A percentile compares a stretch with the other conserved stretches of the same genome.
Conservation (phyloP, 2,888 invertebrate genomes). For the Bombyx huttoni region DNA sequence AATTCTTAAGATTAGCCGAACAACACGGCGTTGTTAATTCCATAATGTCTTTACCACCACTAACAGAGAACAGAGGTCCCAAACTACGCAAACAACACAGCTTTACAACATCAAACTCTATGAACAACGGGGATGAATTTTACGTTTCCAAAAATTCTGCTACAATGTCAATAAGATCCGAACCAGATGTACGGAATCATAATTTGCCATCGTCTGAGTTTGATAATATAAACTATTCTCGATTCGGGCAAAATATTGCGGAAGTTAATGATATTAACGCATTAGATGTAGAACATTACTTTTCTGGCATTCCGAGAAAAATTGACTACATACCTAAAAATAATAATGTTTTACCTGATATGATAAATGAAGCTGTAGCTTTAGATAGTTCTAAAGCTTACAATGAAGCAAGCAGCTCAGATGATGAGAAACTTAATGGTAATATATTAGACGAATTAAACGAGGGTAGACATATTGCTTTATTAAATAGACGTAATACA, state of each 20-base stretch:
- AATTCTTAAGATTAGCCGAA: conserved; percentile 26
- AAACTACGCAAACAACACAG: conserved; percentile 50
- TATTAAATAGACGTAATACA: conserved; percentile 35
- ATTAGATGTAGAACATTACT: conserved; percentile 33
- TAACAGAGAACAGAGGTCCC: conserved; percentile 23
- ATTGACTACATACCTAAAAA: conserved; percentile 29
- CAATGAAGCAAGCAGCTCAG: conserved; percentile 44
- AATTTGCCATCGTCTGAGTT: conserved; percentile 58
- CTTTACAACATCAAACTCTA: conserved; percentile 36
- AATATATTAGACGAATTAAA: conserved; percentile 16
- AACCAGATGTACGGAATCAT: conserved; percentile 48
- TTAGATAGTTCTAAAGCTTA: conserved; percentile 61
- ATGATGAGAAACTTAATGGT: conserved; percentile 54
- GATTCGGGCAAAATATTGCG: conserved; percentile 39
- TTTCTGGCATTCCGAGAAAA: conserved; percentile 30
- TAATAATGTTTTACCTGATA: conserved; percentile 69
- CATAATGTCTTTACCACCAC: conserved; percentile 44
- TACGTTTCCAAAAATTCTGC: conserved; percentile 33
- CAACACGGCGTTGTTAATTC: conserved; percentile 38
- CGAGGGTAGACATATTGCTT: conserved; percentile 13
- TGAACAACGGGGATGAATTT: conserved; percentile 32
- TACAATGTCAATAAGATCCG: conserved; percentile 56
- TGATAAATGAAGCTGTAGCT: conserved; percentile 77
- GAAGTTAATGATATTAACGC: conserved; percentile 41
- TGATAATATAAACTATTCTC: conserved; percentile 26